Evolutionary conservation across 1,140 invertebrate genomes (phyloP), one percentile per base, ranked within the genome.

Genomic region (Pristionchus pacificus): DNA sequence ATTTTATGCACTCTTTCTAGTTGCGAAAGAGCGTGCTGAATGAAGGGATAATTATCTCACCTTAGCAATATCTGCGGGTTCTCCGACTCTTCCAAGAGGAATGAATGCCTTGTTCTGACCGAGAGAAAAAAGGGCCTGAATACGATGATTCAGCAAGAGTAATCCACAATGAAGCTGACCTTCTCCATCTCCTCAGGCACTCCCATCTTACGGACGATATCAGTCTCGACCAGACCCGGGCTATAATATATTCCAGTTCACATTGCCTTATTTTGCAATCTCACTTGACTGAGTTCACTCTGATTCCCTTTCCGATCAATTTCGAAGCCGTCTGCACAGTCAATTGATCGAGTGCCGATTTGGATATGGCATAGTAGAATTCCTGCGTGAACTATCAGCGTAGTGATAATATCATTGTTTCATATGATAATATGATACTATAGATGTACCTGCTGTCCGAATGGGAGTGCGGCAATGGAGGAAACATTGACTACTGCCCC

Each of bases 221-320:
- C 55, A 14, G 60, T 61, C n/a, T 10, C 10, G 10, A 28, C 28
- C 60, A 61, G 10, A 61, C 60, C 60, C 14, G 60, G 60, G 60
- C 60, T 61, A 25, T 10, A 61, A 61, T 14, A 10, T 13, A 10
- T 14, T 24, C n/a, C 10, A 13, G n/a, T 28, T 13, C 25, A 13
- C n/a, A 13, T n/a, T 61, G 60, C n/a, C 28, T 13, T 24, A 61
- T 10, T 13, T 13, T 24, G 25, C 13, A 13, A 13, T 10, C 60
- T 61, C 10, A 61, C 60, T 61, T 61, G 60, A 61, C 60, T 13
- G 10, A 61, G 25, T 61, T 61, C 10, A 61, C 60, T 10, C 60
- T 10, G 10, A 61, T 28, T 10, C 60, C 60, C 28, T 61, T 61
- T 28, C 13, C 13, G 25, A 61, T 61, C 14, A 24, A 61, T 13